Evolutionary conservation across 2,797 vertebrate genomes (phyloP), one percentile per base, ranked within the genome.

Genomic region (Sebastes cheni): DNA sequence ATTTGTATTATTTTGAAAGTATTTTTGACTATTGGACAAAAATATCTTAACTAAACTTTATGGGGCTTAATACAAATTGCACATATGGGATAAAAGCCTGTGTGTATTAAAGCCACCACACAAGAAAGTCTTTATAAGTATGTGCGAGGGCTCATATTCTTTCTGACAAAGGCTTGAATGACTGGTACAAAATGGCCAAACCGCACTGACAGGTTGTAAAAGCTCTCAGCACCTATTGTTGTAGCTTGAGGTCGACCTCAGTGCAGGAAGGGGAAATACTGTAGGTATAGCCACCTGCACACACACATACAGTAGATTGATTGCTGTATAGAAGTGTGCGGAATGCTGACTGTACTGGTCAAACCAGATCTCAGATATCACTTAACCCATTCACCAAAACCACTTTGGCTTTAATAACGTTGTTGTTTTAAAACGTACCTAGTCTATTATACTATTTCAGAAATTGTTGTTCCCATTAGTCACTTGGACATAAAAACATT

Each of bases 291-390:
- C 72, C 76, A 81, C 72, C 66, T 59, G 12, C 27, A 30, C 55
- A 56, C 25, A 67, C 54, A 67, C 46, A 25, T 2, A 52, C 36
- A 78, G 39, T 5, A 42, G 81, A 87, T 91, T 84, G 79, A 88
- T 81, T 73, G 50, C 83, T 77, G 29, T 81, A 60, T 34, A 77
- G 68, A 66, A 30, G 30, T 67, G 16, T 30, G 14, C 0, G 50
- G 82, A 90, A 92, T 88, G 79, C 77, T 42, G 77, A 60, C 75
- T 16, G 29, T 20, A 71, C 91, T 60, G 67, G 92, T 85, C 42
- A 29, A 61, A 84, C 91, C 81, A 75, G 84, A 77, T 72, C 61
- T 81, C 61, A 66, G 60, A 62, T 77, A 71, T 80, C 78, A 29
- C 50, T 29, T 46, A 34, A 59, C 52, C 58, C 12, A 22, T 20